Conservation (phyloP, 35 echinoderm and acorn worm species). For the Antedon bifida region DNA sequence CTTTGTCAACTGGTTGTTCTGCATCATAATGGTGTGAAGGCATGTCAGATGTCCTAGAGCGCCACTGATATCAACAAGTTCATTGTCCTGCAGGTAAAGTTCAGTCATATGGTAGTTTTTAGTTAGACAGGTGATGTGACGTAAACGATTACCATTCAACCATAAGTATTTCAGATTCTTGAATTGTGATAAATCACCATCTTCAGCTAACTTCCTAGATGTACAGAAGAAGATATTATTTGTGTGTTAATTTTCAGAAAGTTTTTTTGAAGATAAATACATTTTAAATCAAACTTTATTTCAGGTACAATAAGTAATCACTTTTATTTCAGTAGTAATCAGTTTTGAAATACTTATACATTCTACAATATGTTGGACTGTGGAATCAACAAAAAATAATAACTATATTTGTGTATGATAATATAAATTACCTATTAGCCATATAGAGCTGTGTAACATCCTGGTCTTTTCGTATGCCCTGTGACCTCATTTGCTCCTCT, state of each 20-base stretch:
- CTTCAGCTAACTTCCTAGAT: conserved; percentile 30
- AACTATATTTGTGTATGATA: too few species aligned
- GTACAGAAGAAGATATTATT: conserved; percentile 1
- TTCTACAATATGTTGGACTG: too few species aligned
- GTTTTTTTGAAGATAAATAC: too few species aligned
- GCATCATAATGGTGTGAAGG: conserved; percentile 51
- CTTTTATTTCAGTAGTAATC: too few species aligned
- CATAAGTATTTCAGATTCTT: conserved; percentile 58
- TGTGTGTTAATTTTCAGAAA: too few species aligned
- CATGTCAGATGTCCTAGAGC: conserved; percentile 42
- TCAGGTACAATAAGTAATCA: too few species aligned
- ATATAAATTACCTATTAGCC: conserved; percentile 64
- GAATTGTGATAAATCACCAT: conserved; percentile 37
- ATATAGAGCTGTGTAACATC: conserved; percentile 85
- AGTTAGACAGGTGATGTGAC: conserved; percentile 34
- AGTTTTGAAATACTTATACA: too few species aligned
- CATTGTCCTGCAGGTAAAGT: conserved; percentile 80
- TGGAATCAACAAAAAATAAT: too few species aligned
- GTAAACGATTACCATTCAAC: conserved; percentile 82
- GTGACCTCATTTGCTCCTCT: conserved; percentile 42
- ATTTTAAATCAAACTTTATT: too few species aligned
- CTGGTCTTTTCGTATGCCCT: conserved; percentile 59
- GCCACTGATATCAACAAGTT: conserved; percentile 55
- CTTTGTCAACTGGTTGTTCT: conserved; percentile 76
- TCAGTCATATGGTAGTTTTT: conserved; percentile 67